Evolutionary conservation across 1,140 invertebrate species (phyloP).

Genomic region (Akabosia matsudoensis): DNA sequence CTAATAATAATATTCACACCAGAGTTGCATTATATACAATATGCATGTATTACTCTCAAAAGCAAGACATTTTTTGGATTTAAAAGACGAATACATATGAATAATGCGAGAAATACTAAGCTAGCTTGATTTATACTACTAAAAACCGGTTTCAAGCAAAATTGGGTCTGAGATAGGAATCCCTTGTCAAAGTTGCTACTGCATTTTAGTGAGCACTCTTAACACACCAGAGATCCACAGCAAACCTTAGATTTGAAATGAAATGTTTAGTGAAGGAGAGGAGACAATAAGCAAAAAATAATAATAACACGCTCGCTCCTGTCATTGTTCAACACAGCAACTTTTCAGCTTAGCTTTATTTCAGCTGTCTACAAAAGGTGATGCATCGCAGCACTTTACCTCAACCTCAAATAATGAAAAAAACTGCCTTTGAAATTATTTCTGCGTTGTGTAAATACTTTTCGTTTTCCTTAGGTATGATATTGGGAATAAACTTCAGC

Average conservation of each 20-base stretch:
- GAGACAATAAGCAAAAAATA: background rate
- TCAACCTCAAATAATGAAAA: background rate
- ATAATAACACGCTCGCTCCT: background rate
- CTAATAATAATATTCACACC: no score
- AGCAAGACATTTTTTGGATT: no score
- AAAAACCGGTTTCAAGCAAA: slow-evolving; percentile 1
- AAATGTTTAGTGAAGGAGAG: background rate
- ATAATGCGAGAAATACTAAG: no score
- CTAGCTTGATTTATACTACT: no score
- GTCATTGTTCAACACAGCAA: background rate
- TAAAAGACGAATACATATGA: no score
- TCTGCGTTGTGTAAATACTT: background rate
- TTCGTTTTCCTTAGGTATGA: no score
- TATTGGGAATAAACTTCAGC: no score
- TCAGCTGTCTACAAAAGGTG: background rate
- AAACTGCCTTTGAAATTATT: background rate
- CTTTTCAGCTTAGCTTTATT: background rate
- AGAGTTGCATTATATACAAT: no score
- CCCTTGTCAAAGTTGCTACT: background rate
- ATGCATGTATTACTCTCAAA: no score
- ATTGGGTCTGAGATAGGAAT: background rate
- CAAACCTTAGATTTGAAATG: background rate
- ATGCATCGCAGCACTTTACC: background rate
- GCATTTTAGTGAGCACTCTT: background rate
- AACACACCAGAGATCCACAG: background rate